phyloP scores from a whole-genome alignment of 2,797 vertebrate species.

The Danionella dracula region DNA sequence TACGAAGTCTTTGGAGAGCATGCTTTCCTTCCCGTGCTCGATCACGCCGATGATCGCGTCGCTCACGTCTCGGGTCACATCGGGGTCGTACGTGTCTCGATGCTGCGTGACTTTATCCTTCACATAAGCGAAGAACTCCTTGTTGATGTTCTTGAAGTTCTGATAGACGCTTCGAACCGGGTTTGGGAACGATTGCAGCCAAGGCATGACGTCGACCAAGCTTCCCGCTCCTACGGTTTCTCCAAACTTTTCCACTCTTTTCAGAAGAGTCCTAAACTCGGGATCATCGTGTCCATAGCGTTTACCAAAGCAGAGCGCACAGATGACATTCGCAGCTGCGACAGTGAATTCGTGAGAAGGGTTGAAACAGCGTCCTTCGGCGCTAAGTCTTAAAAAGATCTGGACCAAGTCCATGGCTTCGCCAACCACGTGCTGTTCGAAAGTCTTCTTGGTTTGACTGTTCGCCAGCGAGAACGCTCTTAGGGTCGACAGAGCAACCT shows the following conservation, averaged over 20 bases:
- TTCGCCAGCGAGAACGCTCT: slow-evolving; percentile 73
- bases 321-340: slow-evolving; percentile 88
- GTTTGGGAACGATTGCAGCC: slow-evolving; percentile 89
- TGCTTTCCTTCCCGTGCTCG: slow-evolving; percentile 62
- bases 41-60: slow-evolving; percentile 78
- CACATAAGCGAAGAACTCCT: slow-evolving; percentile 75
- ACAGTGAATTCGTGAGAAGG: slow-evolving; percentile 70
- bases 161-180: slow-evolving; percentile 76
- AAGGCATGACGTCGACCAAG: slow-evolving; percentile 89
- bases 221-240: slow-evolving; percentile 88
- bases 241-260: slow-evolving; percentile 80
- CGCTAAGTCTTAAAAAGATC: slow-evolving; percentile 59
- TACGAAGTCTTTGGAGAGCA: slow-evolving; percentile 57
- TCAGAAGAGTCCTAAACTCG: slow-evolving; percentile 82
- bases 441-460: slow-evolving; percentile 61
- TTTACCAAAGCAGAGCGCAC: slow-evolving; percentile 91
- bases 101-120: slow-evolving; percentile 72
- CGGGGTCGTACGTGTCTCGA: slow-evolving; percentile 65
- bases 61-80: slow-evolving; percentile 70
- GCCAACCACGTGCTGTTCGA: slow-evolving; percentile 72
- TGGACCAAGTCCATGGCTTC: slow-evolving; percentile 73
- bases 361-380: slow-evolving; percentile 60
- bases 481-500: slow-evolving; percentile 74
- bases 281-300: slow-evolving; percentile 82
- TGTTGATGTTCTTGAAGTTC: slow-evolving; percentile 76